Evolutionary conservation across 2,113 vertebrate species (phyloP), one percentile per base, ranked within the genome.

Genomic region (Myanophis thanlyinensis): DNA sequence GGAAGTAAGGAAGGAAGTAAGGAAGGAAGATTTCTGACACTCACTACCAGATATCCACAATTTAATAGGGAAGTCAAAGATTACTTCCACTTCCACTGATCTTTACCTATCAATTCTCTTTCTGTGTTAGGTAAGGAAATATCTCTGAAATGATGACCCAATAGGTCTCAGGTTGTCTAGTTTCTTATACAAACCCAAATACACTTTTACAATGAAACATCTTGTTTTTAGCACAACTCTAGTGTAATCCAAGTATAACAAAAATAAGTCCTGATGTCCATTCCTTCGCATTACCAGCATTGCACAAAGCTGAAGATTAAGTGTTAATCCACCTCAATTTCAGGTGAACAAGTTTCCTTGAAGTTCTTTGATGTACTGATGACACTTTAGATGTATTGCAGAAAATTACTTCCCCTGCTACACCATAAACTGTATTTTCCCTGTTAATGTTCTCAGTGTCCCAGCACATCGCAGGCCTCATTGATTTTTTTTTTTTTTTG

Each of bases 391-490:
- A 23, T 54, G 22, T 56, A 89, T 13, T 86, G 22, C 6, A 35
- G 13, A 51, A 92, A 90, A 1, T 0, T 0, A 12, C 67, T 62
- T n/a, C 52, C 40, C 35, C 25, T 13, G 9, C 52, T 40, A 35
- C 27, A 22, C 6, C 35, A 44, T 22, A 44, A 44, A 40, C 35
- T 25, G 30, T n/a, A 53, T 51, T 91, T 80, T 40, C 6, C 47
- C 53, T 51, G n/a, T 3, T 62, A 73, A 73, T 73, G 48, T 18
- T 67, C n/a, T 67, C 46, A 87, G 25, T 62, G 87, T 22, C 73
- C 73, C 35, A 80, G 35, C 73, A 80, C 73, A 80, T 44, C 3
- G 18, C 73, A 80, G 18, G 1, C 73, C 22, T 40, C 20, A 40
- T 80, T 40, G 73, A 44, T 80, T 22, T 9, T n/a, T n/a, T n/a